Conservation (phyloP, 2,888 invertebrate species). For the Amiota minor region DNA sequence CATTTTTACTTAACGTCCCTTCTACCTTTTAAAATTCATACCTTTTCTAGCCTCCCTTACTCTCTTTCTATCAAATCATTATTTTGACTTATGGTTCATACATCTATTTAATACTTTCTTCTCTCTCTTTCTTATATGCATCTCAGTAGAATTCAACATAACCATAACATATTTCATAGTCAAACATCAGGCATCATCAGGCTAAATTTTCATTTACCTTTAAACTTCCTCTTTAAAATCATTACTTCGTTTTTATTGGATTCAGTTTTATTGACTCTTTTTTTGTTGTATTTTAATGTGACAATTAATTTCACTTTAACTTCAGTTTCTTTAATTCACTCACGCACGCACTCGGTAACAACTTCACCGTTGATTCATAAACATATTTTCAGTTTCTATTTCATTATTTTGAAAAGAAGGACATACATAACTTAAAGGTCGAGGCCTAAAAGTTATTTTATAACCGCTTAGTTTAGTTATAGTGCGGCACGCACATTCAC, state of each 20-base stretch:
- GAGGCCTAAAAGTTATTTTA: slow-evolving; percentile 7
- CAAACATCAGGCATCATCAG: too few species aligned
- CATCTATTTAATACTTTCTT: too few species aligned
- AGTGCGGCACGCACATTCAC: slow-evolving; percentile 7
- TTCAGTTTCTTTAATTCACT: slow-evolving; percentile 56
- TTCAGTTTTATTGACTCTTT: slow-evolving; percentile 33
- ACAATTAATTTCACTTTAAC: slow-evolving; percentile 66
- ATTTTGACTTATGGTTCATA: too few species aligned
- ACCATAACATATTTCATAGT: too few species aligned
- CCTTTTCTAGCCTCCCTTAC: too few species aligned
- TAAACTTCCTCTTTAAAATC: neutral
- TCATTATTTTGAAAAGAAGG: neutral
- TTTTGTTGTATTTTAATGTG: slow-evolving; percentile 36
- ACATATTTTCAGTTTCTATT: too few species aligned
- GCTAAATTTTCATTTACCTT: slow-evolving; percentile 20
- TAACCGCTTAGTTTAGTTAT: neutral
- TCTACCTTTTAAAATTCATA: too few species aligned
- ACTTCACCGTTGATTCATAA: neutral
- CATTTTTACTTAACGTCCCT: too few species aligned
- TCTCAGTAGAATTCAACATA: too few species aligned
- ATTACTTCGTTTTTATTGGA: slow-evolving; percentile 30
- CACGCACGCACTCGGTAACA: slow-evolving; percentile 24
- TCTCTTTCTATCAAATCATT: too few species aligned
- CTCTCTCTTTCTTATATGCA: too few species aligned
- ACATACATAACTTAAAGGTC: neutral